Conservation (phyloP, 1,140 invertebrate species). For the Thaumetopoea pityocampa region DNA sequence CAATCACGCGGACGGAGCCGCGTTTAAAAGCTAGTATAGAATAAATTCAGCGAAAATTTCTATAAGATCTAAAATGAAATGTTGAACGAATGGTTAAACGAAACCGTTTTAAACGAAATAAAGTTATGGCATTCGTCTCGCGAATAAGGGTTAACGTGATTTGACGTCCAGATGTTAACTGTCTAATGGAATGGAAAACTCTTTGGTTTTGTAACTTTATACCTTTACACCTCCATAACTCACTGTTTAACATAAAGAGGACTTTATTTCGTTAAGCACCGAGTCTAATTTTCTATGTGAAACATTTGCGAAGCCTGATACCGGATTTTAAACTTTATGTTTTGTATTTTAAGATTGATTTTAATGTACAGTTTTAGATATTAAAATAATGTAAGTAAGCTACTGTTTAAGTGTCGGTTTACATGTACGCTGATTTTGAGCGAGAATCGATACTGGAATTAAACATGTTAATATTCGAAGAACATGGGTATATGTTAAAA, state of each 20-base stretch:
- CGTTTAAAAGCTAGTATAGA: too few relatives aligned
- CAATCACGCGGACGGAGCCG: too few relatives aligned
- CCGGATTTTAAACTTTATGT: slow-evolving; percentile 28
- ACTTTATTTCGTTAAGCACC: slow-evolving; percentile 18
- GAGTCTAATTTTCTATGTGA: slow-evolving; percentile 23
- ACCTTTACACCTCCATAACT: slow-evolving; percentile 24
- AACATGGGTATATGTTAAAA: slow-evolving; percentile 1
- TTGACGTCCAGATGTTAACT: slow-evolving; percentile 62
- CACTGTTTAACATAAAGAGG: slow-evolving; percentile 18
- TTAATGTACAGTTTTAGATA: slow-evolving; percentile 24
- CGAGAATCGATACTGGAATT: slow-evolving; percentile 49
- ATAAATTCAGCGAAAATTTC: too few relatives aligned
- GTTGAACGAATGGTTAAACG: too few relatives aligned
- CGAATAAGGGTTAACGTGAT: slow-evolving; percentile 42
- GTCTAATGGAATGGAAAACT: slow-evolving; percentile 65
- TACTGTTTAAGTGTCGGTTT: slow-evolving; percentile 65
- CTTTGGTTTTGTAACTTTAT: slow-evolving; percentile 60
- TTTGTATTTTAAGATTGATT: slow-evolving; percentile 22
- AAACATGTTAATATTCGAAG: slow-evolving; percentile 28
- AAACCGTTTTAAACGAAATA: too few relatives aligned
- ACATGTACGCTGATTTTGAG: slow-evolving; percentile 53
- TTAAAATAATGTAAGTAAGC: slow-evolving; percentile 47
- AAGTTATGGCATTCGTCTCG: slow-evolving; percentile 34
- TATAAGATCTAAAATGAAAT: too few relatives aligned
- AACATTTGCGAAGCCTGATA: not conserved